Evolutionary conservation across 2,113 vertebrate genomes (phyloP), one percentile per base, ranked within the genome.

Genomic region (Myotis brandtii): DNA sequence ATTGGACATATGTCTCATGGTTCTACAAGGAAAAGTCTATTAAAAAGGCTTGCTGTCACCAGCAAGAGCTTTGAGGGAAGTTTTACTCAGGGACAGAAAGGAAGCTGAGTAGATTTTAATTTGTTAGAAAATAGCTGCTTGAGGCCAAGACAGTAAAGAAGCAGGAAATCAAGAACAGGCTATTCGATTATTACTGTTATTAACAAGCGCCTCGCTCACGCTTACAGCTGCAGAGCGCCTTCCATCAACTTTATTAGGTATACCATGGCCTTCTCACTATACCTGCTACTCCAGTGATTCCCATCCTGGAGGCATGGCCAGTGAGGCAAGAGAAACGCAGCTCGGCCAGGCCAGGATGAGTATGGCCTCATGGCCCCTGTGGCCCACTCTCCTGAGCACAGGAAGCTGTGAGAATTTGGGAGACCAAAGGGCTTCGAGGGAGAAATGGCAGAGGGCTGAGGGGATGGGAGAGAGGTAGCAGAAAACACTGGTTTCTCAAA

Each of bases 71-170:
- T 62, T 92, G 89, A 86, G 94, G 70, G 69, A 94, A 80, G 89
- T 95, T 94, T 95, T 91, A 96, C 80, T 95, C 79, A 87, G 86
- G 89, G 83, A 95, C 69, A 95, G 91, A n/a, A 93, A 97, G 62
- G 67, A 66, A 70, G 54, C 40, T 97, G 96, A 93, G 94, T 96
- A 21, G 94, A 97, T 97, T 97, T 97, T 97, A 96, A 97, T 97
- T 93, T 96, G 97, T 89, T 91, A 94, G 93, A 86, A 96, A 96
- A 97, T 91, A 95, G 95, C 90, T 94, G 89, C 94, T 96, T 95
- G 91, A 83, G 91, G 95, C 96, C 95, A 96, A 95, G 93, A 97
- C 46, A 70, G 82, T 73, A 70, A 70, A 96, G 86, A 85, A 80
- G 72, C 37, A 59, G 56, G 94, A 80, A 94, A 96, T 73, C 76